Evolutionary conservation across 2,113 vertebrate species (phyloP), one percentile per base, ranked within the genome.

Genomic region (Elanus axillaris): DNA sequence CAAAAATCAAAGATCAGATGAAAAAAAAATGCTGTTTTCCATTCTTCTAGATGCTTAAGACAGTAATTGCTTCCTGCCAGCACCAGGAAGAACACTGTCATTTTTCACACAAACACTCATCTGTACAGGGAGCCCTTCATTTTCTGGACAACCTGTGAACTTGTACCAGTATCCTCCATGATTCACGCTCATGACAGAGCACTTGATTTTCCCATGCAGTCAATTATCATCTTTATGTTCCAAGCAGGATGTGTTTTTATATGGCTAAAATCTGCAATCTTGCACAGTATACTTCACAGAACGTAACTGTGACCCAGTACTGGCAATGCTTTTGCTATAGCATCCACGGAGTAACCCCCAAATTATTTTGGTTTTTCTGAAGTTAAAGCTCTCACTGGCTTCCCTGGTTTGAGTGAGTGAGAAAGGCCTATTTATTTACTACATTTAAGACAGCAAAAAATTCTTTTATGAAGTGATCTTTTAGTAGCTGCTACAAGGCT

Each of bases 41-140:
- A 78, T 85, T 95, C 86, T 93, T 94, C 68, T 64, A 66, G 31
- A 69, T 48, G 71, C 58, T 93, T 86, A 84, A 64, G 68, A 53
- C 69, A 92, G 10, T 78, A 92, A 95, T 21, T 95, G 59, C 85
- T 94, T 73, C 20, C 69, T 94, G 76, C 20, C 69, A 94, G 88
- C 43, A 84, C 72, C 83, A 84, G 34, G 56, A 93, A 85, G 62
- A 77, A 76, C 18, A 40, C 43, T 17, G 12, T 60, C 66, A 83
- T 86, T 92, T 94, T 88, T 92, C 90, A 91, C 32, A 84, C 69
- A 64, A 58, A 88, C 64, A 81, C 43, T 86, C 42, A 55, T 72
- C 34, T 43, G 23, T 69, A 80, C 7, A 64, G 34, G 88, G 48
- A 48, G 76, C 52, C 74, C 64, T 91, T 87, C 40, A 88, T 75